Evolutionary conservation across 37 sponge, comb jelly and placozoan genomes (phyloP).

Genomic region (Dysidea cf. avara): DNA sequence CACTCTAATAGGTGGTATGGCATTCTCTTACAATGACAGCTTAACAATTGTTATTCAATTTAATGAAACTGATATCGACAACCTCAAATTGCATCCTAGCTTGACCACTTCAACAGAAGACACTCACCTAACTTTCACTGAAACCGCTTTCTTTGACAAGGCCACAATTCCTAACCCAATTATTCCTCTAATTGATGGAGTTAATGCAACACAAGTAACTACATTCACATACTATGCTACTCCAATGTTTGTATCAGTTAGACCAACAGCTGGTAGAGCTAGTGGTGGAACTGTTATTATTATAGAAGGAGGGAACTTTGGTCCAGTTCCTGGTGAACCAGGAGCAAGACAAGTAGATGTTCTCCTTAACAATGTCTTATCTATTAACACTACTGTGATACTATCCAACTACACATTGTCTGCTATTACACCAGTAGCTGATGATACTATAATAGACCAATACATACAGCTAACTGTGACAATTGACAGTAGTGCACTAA

Average conservation of each 20-base stretch:
- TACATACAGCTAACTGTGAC: constrained; percentile 67
- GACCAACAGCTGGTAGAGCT: constrained; percentile 77
- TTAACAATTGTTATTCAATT: constrained; percentile 53
- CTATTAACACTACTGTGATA: constrained; percentile 55
- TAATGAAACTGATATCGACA: constrained; percentile 41
- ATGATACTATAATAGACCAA: constrained; percentile 7
- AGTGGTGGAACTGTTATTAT: constrained; percentile 75
- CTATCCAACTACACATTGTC: constrained; percentile 36
- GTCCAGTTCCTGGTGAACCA: constrained; percentile 40
- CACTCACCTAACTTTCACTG: constrained; percentile 58
- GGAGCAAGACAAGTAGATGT: constrained; percentile 71
- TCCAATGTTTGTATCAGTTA: constrained; percentile 69
- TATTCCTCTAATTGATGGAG: constrained; percentile 63
- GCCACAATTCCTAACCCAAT: constrained; percentile 84
- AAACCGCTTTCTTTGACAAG: constrained; percentile 81
- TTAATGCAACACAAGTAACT: constrained; percentile 67
- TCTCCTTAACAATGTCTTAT: constrained; percentile 34
- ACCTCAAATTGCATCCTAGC: constrained; percentile 64
- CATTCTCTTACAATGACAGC: constrained; percentile 19
- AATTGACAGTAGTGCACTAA: constrained; percentile 82
- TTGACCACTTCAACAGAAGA: constrained; percentile 70
- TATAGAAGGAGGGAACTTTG: constrained; percentile 77
- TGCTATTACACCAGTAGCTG: constrained; percentile 56
- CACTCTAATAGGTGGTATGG: constrained; percentile 68
- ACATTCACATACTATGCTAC: constrained; percentile 69